Percentiles rank a stretch among this genome's conserved stretches.
These are phyloP conservation scores for Protobothrops flavoviridis DNA, from an alignment of 2,113 vertebrate genomes.

Conservation along the genomic window DNA sequence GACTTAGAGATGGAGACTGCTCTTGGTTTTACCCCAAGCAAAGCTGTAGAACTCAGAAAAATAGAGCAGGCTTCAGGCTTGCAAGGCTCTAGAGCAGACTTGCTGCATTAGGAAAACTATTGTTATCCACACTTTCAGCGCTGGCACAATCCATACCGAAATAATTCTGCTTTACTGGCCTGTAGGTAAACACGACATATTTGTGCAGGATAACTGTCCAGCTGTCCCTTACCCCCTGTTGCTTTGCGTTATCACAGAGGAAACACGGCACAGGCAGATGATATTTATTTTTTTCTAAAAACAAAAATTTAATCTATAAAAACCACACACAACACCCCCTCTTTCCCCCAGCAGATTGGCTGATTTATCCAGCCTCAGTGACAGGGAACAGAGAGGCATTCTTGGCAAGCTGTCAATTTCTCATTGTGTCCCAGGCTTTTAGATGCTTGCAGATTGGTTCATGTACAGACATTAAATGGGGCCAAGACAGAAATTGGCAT, in stretches of 20 bases:
- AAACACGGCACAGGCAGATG: slow-evolving; percentile 72
- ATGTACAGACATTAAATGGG: not conserved
- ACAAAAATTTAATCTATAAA: slow-evolving; percentile 43
- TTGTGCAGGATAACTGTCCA: slow-evolving; percentile 64
- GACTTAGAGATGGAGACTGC: not conserved
- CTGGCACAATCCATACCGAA: slow-evolving; percentile 50
- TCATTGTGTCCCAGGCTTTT: not conserved
- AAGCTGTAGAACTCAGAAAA: slow-evolving; percentile 48
- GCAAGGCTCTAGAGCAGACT: slow-evolving; percentile 47
- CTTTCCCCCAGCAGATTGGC: not conserved
- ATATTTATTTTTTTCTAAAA: slow-evolving; percentile 39
- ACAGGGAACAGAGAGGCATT: not conserved
- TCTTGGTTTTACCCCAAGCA: slow-evolving; percentile 21
- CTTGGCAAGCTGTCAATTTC: not conserved
- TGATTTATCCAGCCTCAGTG: slow-evolving; percentile 42
- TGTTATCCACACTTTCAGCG: slow-evolving; percentile 53
- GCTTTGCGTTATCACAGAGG: slow-evolving; percentile 70
- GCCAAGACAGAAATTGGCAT: not conserved
- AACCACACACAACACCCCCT: slow-evolving; percentile 8
- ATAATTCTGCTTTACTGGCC: slow-evolving; percentile 59
- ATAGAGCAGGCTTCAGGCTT: slow-evolving; percentile 56
- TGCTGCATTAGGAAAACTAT: slow-evolving; percentile 54
- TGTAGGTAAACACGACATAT: slow-evolving; percentile 68
- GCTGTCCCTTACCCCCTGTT: slow-evolving; percentile 42
- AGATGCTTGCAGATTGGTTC: not conserved